phyloP scores from a whole-genome alignment of 2,113 vertebrate genomes.

The Rhinopithecus roxellana region DNA sequence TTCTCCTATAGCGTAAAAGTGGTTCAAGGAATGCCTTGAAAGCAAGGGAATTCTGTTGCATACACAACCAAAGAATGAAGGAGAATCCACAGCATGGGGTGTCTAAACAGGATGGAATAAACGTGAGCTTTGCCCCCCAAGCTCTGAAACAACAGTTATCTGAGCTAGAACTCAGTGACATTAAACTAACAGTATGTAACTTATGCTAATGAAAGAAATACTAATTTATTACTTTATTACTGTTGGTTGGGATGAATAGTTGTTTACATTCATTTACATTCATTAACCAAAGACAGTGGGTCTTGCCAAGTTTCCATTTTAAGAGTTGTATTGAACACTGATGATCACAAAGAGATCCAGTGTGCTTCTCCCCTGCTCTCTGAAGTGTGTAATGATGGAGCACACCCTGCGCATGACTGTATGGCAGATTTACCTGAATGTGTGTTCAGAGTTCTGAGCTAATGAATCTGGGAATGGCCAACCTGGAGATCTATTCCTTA shows the following conservation, averaged over 20 bases:
- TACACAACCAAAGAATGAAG: neutral
- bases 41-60: neutral
- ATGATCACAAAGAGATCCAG: neutral
- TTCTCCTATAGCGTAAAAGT: neutral
- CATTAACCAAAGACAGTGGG: neutral
- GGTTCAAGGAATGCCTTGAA: constrained; percentile 19
- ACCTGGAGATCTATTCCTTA: too few relatives aligned
- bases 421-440: too few relatives aligned
- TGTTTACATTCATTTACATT: neutral
- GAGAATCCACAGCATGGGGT: neutral
- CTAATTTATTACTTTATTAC: neutral
- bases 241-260: neutral
- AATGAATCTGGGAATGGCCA: too few relatives aligned
- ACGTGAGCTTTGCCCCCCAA: neutral
- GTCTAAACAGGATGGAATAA: neutral
- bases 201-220: constrained; percentile 17
- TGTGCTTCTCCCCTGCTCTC: neutral
- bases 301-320: neutral
- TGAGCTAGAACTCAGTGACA: neutral
- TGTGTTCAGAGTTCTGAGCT: too few relatives aligned
- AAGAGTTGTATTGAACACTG: neutral
- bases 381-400: neutral
- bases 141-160: constrained; percentile 11
- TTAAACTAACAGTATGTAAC: neutral
- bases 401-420: too few relatives aligned